Conservation (phyloP, 2,113 vertebrate genomes). For the Coptodon rendalli region DNA sequence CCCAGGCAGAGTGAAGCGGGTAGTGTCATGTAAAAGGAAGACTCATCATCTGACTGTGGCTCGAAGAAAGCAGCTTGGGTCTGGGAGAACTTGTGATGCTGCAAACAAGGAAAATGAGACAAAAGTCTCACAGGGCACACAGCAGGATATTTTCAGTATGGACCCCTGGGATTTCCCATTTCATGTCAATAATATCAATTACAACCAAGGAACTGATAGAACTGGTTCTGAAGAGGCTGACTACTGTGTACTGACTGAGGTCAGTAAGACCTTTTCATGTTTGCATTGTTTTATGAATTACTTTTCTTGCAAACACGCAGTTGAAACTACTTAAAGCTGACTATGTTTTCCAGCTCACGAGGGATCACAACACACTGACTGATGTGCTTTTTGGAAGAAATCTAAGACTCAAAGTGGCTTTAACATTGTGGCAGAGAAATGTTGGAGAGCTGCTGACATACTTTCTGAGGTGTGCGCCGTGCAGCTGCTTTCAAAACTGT, state of each 20-base stretch:
- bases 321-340: not conserved
- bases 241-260: conserved; percentile 81
- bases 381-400: conserved; percentile 88
- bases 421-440: conserved; percentile 88
- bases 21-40: conserved; percentile 69
- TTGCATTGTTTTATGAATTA: not conserved
- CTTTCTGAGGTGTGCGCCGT: conserved; percentile 78
- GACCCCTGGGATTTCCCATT: conserved; percentile 71
- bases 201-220: conserved; percentile 74
- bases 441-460: conserved; percentile 87
- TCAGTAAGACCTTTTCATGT: conserved; percentile 47
- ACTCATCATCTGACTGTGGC: conserved; percentile 47
- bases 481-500: not conserved
- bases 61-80: conserved; percentile 42
- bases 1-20: conserved; percentile 55
- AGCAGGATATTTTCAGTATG: conserved; percentile 69
- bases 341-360: conserved; percentile 74
- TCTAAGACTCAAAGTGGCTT: conserved; percentile 86
- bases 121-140: conserved; percentile 69
- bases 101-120: conserved; percentile 88
- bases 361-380: conserved; percentile 84
- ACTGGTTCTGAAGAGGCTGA: conserved; percentile 78
- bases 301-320: not conserved
- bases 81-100: conserved; percentile 72
- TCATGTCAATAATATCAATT: conserved; percentile 69